Conservation (phyloP, 2,888 invertebrate genomes). For the Julus scandinavius region DNA sequence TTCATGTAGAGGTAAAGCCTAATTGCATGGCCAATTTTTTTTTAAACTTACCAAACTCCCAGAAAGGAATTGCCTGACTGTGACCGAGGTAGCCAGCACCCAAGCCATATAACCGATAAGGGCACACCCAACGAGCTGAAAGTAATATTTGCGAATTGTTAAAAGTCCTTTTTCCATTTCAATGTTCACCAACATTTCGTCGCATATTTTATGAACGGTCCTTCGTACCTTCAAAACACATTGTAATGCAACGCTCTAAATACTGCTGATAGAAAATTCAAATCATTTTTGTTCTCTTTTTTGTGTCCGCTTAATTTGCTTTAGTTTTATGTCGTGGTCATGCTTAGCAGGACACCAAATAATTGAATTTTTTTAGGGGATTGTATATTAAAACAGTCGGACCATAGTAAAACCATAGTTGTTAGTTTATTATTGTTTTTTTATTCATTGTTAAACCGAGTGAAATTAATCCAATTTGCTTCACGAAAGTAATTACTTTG, state of each 20-base stretch:
- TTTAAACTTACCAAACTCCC: slow-evolving; percentile 64
- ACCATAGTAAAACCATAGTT: background rate
- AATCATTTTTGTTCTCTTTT: background rate
- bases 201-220: background rate
- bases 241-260: background rate
- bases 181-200: background rate
- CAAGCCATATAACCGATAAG: slow-evolving; percentile 66
- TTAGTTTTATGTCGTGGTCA: background rate
- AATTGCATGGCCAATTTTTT: too few species aligned
- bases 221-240: background rate
- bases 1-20: too few species aligned
- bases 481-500: background rate
- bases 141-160: background rate
- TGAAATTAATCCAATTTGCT: background rate
- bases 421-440: background rate
- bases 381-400: background rate
- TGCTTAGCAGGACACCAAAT: background rate
- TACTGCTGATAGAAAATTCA: slow-evolving; percentile 5
- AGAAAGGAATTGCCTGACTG: slow-evolving; percentile 64
- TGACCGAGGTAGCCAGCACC: slow-evolving; percentile 65
- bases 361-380: background rate
- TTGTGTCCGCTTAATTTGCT: background rate
- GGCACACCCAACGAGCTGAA: slow-evolving; percentile 63
- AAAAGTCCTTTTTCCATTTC: background rate
- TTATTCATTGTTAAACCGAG: background rate